A percentile compares a stretch with the other conserved stretches of the same genome.
phyloP scores from a whole-genome alignment of 2,888 invertebrate genomes.

The Acanthopleura granulata region DNA sequence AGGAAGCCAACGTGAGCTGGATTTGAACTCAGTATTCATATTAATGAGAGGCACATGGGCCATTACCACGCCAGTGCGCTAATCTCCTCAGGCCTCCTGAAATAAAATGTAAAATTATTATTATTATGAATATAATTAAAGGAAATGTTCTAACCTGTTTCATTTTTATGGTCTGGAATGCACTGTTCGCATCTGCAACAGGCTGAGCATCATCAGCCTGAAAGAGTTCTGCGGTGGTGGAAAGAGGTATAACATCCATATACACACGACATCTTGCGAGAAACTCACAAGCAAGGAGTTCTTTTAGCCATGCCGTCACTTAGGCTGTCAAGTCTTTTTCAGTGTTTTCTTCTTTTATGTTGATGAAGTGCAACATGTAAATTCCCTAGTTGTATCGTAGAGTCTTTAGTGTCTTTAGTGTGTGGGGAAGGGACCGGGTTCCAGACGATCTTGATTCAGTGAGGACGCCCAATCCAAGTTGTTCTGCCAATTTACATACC shows the following conservation, averaged over 20 bases:
- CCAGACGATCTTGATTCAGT: not conserved
- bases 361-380: not conserved
- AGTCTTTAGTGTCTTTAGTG: not conserved
- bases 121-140: too few relatives aligned
- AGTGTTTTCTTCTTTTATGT: not conserved
- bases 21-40: too few relatives aligned
- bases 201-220: not conserved
- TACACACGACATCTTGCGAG: not conserved
- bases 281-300: not conserved
- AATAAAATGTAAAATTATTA: too few relatives aligned
- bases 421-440: not conserved
- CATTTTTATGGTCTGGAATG: not conserved
- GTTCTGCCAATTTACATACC: not conserved
- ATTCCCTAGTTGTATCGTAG: not conserved
- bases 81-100: too few relatives aligned
- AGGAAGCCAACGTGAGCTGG: too few relatives aligned
- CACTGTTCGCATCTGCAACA: not conserved
- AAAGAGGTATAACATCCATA: not conserved
- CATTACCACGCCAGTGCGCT: too few relatives aligned
- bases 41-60: too few relatives aligned
- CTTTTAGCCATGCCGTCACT: not conserved
- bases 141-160: too few relatives aligned
- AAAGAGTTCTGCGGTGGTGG: not conserved
- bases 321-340: not conserved
- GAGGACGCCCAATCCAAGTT: not conserved